phyloP scores from a whole-genome alignment of 2,113 vertebrate genomes.

The Phaethon lepturus region DNA sequence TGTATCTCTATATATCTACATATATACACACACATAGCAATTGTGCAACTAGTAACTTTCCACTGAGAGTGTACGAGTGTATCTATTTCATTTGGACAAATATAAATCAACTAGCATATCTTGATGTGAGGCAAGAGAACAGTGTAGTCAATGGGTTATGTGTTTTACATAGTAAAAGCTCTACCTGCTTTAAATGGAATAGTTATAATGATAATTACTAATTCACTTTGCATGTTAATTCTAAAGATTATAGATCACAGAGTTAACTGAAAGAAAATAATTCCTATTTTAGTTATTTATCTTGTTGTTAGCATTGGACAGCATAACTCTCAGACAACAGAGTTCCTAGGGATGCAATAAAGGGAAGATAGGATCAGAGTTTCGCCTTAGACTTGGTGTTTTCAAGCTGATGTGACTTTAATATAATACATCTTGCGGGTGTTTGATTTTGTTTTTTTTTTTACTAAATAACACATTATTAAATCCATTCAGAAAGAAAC shows the following conservation, averaged over 20 bases:
- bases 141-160: not conserved
- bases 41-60: constrained; percentile 12
- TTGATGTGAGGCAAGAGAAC: not conserved
- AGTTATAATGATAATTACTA: not conserved
- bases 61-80: not conserved
- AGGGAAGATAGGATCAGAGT: not conserved
- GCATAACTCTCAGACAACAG: not conserved
- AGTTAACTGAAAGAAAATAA: not conserved
- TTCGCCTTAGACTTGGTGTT: not conserved
- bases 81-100: not conserved
- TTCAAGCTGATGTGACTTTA: not conserved
- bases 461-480: not conserved
- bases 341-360: not conserved
- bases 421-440: not conserved
- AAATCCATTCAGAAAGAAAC: not conserved
- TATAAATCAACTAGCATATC: not conserved
- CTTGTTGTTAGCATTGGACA: not conserved
- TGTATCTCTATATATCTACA: constrained; percentile 65
- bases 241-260: not conserved
- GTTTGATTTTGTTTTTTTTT: not conserved
- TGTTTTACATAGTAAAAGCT: not conserved
- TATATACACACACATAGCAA: constrained; percentile 58
- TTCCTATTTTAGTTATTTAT: not conserved
- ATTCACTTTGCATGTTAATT: not conserved
- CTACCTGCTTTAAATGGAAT: not conserved